Base-by-base conservation (phyloP, 2,113 vertebrate genomes). In the Corapipo altera region DNA sequence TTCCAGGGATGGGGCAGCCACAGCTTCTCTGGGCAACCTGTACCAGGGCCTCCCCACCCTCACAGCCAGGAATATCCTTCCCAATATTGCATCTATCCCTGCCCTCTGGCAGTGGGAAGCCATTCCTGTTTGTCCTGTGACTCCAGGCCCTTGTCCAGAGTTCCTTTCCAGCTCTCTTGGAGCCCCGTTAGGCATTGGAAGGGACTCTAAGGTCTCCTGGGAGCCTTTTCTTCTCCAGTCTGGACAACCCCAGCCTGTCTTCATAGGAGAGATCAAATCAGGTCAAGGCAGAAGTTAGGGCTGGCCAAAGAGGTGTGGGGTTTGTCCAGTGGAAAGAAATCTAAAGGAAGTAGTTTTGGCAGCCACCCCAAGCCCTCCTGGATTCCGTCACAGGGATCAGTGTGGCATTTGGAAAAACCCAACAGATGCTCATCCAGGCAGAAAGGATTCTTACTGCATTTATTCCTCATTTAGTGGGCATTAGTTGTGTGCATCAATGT, bases 181-280 rank as follows among this genome's bases (percentile, higher is more conserved):
- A 70, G n/a, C n/a, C 48, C n/a, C 27, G 32, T 61, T 61, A 39
- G 74, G 43, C 57, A 4, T 28, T 62, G 57, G 21, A 26, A 33
- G 44, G 44, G 44, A 12, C 27, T 77, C 35, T 44, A 12, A 39
- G 57, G 12, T 76, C 44, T 61, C 28, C 44, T 7, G 10, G 17
- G 44, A 39, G 5, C 26, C 57, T 59, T 75, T 17, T 23, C 10
- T 75, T 75, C 26, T 76, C 43, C 57, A 62, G 74, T 4, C 46
- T 39, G 74, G 17, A 26, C 28, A 62, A 21, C 21, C 58, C 12
- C 55, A 59, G 26, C 33, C 44, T 71, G 8, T 26, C 48, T 61
- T n/a, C 16, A 8, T 30, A 0, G 0, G 22, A 49, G 19, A 52
- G 35, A 2, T 58, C 55, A 80, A 52, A 62, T 57, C 3, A 1